These are phyloP conservation scores for Scaptomyza flava DNA, from an alignment of 2,888 invertebrate species.

Conservation along the genomic window DNA sequence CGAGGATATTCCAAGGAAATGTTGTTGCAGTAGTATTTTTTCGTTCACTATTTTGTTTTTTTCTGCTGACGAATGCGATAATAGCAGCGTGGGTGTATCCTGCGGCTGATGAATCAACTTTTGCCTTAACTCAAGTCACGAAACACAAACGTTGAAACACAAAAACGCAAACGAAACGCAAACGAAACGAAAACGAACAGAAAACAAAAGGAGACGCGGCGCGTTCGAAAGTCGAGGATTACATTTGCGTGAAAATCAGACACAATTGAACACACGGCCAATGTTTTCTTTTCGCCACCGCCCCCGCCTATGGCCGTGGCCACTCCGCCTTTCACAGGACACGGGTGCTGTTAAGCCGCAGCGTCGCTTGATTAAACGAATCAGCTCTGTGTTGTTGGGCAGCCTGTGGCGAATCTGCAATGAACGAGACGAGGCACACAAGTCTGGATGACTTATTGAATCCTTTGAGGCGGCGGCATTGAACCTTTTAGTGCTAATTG, in stretches of 20 bases:
- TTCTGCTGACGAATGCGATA: slow-evolving; percentile 72
- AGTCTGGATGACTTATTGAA: slow-evolving; percentile 24
- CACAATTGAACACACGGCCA: slow-evolving; percentile 63
- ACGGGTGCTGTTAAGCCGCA: slow-evolving; percentile 28
- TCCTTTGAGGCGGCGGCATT: slow-evolving; percentile 51
- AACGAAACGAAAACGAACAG: slow-evolving; percentile 39
- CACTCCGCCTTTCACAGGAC: slow-evolving; percentile 5
- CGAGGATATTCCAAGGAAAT: slow-evolving; percentile 61
- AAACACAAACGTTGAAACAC: slow-evolving; percentile 62
- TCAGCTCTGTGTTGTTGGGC: slow-evolving; percentile 5
- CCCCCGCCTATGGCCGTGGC: not conserved
- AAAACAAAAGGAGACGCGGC: slow-evolving; percentile 26
- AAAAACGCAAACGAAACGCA: slow-evolving; percentile 29
- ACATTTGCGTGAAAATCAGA: slow-evolving; percentile 76
- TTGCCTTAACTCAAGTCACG: slow-evolving; percentile 78
- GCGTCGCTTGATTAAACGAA: slow-evolving; percentile 60
- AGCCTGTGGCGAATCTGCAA: slow-evolving; percentile 29
- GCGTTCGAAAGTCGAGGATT: slow-evolving; percentile 60
- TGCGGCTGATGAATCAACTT: slow-evolving; percentile 80
- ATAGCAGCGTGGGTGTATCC: slow-evolving; percentile 51
- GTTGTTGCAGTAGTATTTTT: slow-evolving; percentile 48
- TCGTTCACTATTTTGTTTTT: slow-evolving; percentile 70
- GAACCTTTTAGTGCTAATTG: slow-evolving; percentile 68
- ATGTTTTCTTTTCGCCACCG: slow-evolving; percentile 4
- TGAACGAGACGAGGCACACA: slow-evolving; percentile 3